Evolutionary conservation across 2,113 vertebrate species (phyloP).

Genomic region (Neolamprologus caudopunctatus): DNA sequence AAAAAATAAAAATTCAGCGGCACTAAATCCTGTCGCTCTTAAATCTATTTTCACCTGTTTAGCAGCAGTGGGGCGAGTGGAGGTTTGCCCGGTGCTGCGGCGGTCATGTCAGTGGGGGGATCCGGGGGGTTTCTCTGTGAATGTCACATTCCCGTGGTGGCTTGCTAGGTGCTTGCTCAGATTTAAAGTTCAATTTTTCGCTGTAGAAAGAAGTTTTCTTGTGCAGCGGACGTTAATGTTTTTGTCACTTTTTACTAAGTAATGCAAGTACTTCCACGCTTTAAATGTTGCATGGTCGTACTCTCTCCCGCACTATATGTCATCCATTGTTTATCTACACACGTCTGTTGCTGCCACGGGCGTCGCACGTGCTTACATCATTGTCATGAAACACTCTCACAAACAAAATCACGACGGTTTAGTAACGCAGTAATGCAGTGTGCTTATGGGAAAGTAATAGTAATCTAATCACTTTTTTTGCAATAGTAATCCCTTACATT

Average conservation of each 20-base stretch:
- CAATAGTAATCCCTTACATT: not conserved
- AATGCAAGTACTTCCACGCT: not conserved
- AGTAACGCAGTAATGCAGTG: rapidly evolving
- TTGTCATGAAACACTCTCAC: not conserved
- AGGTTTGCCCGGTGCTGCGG: not conserved
- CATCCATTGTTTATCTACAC: not conserved
- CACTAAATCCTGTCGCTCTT: not conserved
- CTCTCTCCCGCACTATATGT: not conserved
- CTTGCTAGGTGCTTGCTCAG: not conserved
- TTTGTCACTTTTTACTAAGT: not conserved
- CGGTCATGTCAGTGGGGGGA: not conserved
- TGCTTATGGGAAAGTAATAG: not conserved
- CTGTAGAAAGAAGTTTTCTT: not conserved
- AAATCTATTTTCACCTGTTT: not conserved
- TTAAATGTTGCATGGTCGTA: not conserved
- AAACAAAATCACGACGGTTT: not conserved
- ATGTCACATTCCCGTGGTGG: rapidly evolving
- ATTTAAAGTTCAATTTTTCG: not conserved
- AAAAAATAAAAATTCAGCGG: not conserved
- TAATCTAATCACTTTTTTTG: not conserved
- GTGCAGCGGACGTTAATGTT: not conserved
- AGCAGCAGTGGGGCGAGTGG: rapidly evolving
- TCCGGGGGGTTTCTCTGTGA: not conserved
- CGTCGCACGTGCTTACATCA: not conserved
- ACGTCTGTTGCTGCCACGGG: not conserved